Conservation (phyloP, 1,140 invertebrate genomes). For the Periplaneta americana region DNA sequence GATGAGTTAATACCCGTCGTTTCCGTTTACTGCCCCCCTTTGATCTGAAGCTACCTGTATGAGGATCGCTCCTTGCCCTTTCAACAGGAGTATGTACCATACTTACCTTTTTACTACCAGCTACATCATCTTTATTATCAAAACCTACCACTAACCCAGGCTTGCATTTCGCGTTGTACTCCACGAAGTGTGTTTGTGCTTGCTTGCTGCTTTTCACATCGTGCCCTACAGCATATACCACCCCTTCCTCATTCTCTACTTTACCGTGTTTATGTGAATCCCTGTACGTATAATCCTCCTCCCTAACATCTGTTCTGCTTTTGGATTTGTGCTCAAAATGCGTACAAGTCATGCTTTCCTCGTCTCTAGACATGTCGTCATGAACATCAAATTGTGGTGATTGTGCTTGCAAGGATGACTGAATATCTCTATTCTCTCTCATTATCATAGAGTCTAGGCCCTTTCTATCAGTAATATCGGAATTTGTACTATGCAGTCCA, state of each 20-base stretch:
- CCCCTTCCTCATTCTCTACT: neutral
- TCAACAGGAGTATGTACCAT: constrained; percentile 61
- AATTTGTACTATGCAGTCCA: neutral
- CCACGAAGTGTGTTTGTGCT: constrained; percentile 55
- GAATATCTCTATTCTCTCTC: neutral
- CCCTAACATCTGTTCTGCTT: neutral
- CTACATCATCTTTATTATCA: constrained; percentile 11
- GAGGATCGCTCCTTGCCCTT: constrained; percentile 78
- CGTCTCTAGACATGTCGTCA: neutral
- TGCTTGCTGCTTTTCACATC: neutral
- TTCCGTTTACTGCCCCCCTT: constrained; percentile 44
- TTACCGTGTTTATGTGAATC: neutral
- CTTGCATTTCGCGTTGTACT: constrained; percentile 50
- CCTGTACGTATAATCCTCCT: neutral
- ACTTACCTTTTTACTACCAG: neutral
- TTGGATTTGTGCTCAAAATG: no score
- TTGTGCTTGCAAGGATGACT: neutral
- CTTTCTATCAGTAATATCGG: neutral
- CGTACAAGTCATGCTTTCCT: neutral
- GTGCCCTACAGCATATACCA: neutral
- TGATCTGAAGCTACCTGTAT: constrained; percentile 56
- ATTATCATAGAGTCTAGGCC: neutral
- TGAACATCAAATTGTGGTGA: neutral
- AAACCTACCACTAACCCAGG: constrained; percentile 41
- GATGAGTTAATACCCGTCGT: constrained; percentile 73